phyloP scores from a whole-genome alignment of 2,797 vertebrate genomes.

The Pseudomugil tenellus region DNA sequence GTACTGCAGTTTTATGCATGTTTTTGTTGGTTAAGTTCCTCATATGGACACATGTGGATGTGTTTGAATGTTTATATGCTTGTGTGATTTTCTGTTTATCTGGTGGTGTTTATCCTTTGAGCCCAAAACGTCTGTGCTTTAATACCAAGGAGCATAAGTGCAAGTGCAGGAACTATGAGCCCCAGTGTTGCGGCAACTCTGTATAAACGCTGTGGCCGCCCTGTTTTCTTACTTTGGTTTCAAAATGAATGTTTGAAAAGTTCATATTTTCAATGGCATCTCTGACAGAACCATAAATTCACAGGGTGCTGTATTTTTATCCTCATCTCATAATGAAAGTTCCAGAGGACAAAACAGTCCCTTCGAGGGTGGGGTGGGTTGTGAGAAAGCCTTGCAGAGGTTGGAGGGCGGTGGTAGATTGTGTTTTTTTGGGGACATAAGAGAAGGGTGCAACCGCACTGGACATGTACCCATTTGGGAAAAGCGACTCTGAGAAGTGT shows the following conservation, averaged over 20 bases:
- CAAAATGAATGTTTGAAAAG: constrained; percentile 76
- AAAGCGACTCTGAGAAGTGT: constrained; percentile 65
- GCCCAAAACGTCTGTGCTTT: constrained; percentile 51
- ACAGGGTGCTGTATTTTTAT: constrained; percentile 84
- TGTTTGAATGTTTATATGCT: constrained; percentile 63
- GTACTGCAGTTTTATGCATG: constrained; percentile 13
- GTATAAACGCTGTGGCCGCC: constrained; percentile 81
- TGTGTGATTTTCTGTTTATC: constrained; percentile 37
- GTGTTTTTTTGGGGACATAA: constrained; percentile 74
- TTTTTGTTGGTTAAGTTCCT: constrained; percentile 41
- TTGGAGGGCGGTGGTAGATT: constrained; percentile 62
- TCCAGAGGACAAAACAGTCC: constrained; percentile 79
- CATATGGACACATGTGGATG: constrained; percentile 49
- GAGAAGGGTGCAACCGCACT: constrained; percentile 75
- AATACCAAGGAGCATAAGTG: constrained; percentile 68
- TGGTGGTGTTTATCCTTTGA: constrained; percentile 26
- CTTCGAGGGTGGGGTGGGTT: constrained; percentile 62
- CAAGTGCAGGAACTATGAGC: constrained; percentile 56
- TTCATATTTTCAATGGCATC: constrained; percentile 84
- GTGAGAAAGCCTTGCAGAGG: constrained; percentile 58
- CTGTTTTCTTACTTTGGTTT: constrained; percentile 85
- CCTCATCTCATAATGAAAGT: constrained; percentile 81
- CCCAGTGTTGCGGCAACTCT: constrained; percentile 79
- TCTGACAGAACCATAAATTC: constrained; percentile 80
- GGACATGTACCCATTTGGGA: constrained; percentile 75